These are phyloP conservation scores for Molanna angustata DNA, from an alignment of 2,888 invertebrate species.

Conservation along the genomic window DNA sequence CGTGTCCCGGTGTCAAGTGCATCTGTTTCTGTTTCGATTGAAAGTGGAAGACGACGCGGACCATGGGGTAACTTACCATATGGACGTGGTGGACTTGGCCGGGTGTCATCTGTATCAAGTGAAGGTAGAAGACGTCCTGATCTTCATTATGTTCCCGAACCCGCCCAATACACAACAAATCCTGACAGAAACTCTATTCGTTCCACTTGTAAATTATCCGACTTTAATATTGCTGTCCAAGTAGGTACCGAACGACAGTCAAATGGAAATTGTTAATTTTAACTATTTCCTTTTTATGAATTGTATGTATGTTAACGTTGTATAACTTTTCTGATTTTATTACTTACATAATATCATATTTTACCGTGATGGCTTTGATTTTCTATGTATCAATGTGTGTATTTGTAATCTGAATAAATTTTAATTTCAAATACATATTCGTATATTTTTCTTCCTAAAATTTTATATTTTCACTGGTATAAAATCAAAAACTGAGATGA, in stretches of 20 bases:
- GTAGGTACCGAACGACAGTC: conserved; percentile 19
- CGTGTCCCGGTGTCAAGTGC: background rate
- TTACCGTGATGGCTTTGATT: too few relatives aligned
- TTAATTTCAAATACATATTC: too few relatives aligned
- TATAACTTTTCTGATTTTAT: too few relatives aligned
- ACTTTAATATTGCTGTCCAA: conserved; percentile 25
- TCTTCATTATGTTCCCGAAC: background rate
- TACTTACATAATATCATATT: too few relatives aligned
- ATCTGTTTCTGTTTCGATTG: conserved; percentile 5
- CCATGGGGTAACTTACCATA: conserved; percentile 7
- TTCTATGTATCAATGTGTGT: too few relatives aligned
- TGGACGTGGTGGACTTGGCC: conserved; percentile 2
- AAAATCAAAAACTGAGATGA: too few relatives aligned
- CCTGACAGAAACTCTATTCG: conserved; percentile 19
- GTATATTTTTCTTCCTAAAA: too few relatives aligned
- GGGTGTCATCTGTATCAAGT: background rate
- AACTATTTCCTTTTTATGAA: too few relatives aligned
- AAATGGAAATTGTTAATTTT: background rate
- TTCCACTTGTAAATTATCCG: conserved; percentile 19
- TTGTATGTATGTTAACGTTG: too few relatives aligned
- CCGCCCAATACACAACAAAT: background rate
- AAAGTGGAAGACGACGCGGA: conserved; percentile 5
- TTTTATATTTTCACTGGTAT: too few relatives aligned
- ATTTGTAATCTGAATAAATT: too few relatives aligned
- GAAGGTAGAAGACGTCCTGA: conserved; percentile 4